Base-by-base conservation (phyloP, 2,113 vertebrate species). In the Brachyistius frenatus region DNA sequence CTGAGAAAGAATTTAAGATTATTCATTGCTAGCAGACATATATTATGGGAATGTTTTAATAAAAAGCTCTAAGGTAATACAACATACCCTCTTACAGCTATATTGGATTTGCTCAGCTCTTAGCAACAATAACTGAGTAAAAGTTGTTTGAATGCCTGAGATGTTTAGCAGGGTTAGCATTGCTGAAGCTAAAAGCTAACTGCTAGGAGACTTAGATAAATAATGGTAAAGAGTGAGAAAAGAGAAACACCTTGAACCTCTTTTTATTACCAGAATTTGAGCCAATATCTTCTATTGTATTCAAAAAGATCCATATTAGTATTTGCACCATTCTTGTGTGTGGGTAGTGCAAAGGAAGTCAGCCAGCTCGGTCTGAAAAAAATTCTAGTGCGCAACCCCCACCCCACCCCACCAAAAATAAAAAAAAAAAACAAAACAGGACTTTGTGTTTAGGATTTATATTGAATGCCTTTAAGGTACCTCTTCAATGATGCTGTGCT, bases 11-110 rank as follows among this genome's bases (percentile, higher is more conserved):
- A 57, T 6, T 11, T 50, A 41, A 36, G 46, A 73, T 50, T 35
- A 66, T 52, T 74, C 54, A 70, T 78, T 47, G 62, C 13, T 35
- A 23, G 15, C 50, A 67, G 37, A 64, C 13, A 65, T 52, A 75
- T 66, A 63, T 70, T 41, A 67, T 68, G 2, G 66, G 36, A 79
- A 30, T 0, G 30, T 74, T 76, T 79, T 47, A 76, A 69, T 74
- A 66, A 54, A 72, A 68, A 16, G 52, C 50, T 75, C 14, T 14
- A 3, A 57, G 44, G 61, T 75, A 46, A 57, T 73, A 16, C 23
- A 52, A 71, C 10, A 30, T n/a, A 31, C 32, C 11, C 54, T 58
- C 57, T 47, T 62, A 47, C 61, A 81, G 78, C 52, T 73, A 55
- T 64, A 61, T 36, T 80, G 37, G 61, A 88, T 11, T 16, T 57